phyloP scores from a whole-genome alignment of 2,113 vertebrate genomes.

The Entosphenus tridentatus region DNA sequence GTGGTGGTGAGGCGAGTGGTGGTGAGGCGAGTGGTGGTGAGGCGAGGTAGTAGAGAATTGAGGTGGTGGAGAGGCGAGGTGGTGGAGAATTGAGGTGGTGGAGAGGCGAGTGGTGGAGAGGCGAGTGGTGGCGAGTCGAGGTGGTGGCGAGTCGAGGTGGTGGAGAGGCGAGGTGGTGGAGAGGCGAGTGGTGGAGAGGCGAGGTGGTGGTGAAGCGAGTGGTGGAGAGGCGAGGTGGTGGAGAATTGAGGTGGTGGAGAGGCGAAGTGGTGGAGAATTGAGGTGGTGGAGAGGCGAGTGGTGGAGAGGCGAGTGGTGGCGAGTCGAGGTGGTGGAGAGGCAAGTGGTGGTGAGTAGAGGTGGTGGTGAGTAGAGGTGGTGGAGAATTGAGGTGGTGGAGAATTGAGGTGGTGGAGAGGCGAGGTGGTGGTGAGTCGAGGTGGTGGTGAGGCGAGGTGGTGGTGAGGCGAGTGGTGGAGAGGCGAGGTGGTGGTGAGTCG shows the following conservation, averaged over 20 bases:
- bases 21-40: not conserved
- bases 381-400: too few species aligned
- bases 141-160: not conserved
- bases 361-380: too few species aligned
- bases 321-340: not conserved
- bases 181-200: not conserved
- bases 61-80: not conserved
- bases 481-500: too few species aligned
- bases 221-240: not conserved
- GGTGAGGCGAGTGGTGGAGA: too few species aligned
- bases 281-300: too few species aligned
- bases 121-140: not conserved
- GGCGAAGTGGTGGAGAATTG: not conserved
- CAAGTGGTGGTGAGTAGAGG: not conserved
- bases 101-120: not conserved
- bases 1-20: not conserved
- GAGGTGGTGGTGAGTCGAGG: too few species aligned
- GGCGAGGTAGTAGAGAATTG: not conserved
- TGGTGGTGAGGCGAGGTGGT: too few species aligned
- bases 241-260: not conserved
- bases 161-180: not conserved
- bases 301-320: not conserved
- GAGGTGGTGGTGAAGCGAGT: not conserved
- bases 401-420: too few species aligned
- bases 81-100: not conserved